Evolutionary conservation across 2,113 vertebrate species (phyloP), one percentile per base, ranked within the genome.

Genomic region (Piaya cayana): DNA sequence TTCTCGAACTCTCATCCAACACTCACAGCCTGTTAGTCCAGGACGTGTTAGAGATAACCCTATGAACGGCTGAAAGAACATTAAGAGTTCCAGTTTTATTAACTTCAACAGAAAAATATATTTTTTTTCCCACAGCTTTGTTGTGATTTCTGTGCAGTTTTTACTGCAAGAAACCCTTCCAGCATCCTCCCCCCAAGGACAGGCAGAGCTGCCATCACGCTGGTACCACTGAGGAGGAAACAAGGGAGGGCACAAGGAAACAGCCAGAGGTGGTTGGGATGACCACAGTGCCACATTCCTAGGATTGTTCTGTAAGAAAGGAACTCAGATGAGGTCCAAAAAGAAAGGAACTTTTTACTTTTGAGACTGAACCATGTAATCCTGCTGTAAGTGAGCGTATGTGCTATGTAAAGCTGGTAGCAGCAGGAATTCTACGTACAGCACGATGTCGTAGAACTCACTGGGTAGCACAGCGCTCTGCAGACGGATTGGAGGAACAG

Each of bases 351-450:
- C 17, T 34, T n/a, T 64, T 52, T 2, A 18, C 12, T n/a, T 1
- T 1, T 1, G 49, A 56, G 34, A 1, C 10, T 82, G 58, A 82
- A 25, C 7, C 36, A 5, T 0, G 5, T 17, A 32, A 74, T 8
- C 15, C 52, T 36, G 60, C 60, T 50, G 32, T 15, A 64, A 43
- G 0, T 2, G 30, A 23, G n/a, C 1, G 3, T 0, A 0, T 2
- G 8, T 23, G 32, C 42, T 7, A 18, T 0, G 6, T n/a, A 22
- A 7, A 1, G 14, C 3, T 14, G 50, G 16, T 0, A 0, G 20
- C 6, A 64, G 45, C 0, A 0, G 37, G 62, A 63, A 72, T 74
- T 70, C 8, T 17, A 20, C 0, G 3, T 20, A 15, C 12, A 3
- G 5, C 5, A 9, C 8, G 12, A 18, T 12, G 14, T 3, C 9